Conservation (phyloP, 2,888 invertebrate genomes). For the Brenthis ino region DNA sequence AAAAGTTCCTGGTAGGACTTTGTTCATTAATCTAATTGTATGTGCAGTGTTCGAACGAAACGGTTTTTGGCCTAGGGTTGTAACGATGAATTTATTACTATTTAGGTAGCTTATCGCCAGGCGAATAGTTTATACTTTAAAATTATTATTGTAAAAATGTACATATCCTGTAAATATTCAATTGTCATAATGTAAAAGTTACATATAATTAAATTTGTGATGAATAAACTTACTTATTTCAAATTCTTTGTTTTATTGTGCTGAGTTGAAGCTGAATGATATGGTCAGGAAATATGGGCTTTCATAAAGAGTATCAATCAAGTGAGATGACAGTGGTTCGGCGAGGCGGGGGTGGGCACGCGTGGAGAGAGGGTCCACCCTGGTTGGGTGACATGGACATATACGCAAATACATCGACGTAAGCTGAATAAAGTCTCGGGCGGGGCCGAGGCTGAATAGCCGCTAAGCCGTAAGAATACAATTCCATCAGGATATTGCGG, state of each 20-base stretch:
- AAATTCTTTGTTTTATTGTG: slow-evolving; percentile 20
- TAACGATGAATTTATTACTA: slow-evolving; percentile 78
- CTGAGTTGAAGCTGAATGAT: slow-evolving; percentile 2
- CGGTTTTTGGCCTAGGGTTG: slow-evolving; percentile 65
- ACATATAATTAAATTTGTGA: slow-evolving; percentile 53
- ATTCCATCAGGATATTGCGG: slow-evolving; percentile 29
- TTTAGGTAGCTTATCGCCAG: slow-evolving; percentile 67
- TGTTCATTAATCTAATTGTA: slow-evolving; percentile 21
- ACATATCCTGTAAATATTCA: slow-evolving; percentile 80
- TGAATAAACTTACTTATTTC: slow-evolving; percentile 28
- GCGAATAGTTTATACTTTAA: slow-evolving; percentile 67
- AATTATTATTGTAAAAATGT: slow-evolving; percentile 67
- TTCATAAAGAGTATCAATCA: slow-evolving; percentile 34
- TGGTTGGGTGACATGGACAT: slow-evolving; percentile 16
- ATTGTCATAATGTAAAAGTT: slow-evolving; percentile 70
- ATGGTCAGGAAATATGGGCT: slow-evolving; percentile 23
- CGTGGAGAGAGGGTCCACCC: neutral
- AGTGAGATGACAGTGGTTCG: slow-evolving; percentile 23
- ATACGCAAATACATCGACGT: slow-evolving; percentile 32
- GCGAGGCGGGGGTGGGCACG: neutral
- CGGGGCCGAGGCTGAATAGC: slow-evolving; percentile 21
- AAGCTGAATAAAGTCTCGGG: slow-evolving; percentile 25
- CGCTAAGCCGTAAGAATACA: slow-evolving; percentile 29
- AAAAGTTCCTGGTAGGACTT: slow-evolving; percentile 41
- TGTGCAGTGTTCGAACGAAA: slow-evolving; percentile 47